These are phyloP conservation scores for Stegodyphus dumicola DNA, from an alignment of 1,140 invertebrate genomes.

Conservation along the genomic window DNA sequence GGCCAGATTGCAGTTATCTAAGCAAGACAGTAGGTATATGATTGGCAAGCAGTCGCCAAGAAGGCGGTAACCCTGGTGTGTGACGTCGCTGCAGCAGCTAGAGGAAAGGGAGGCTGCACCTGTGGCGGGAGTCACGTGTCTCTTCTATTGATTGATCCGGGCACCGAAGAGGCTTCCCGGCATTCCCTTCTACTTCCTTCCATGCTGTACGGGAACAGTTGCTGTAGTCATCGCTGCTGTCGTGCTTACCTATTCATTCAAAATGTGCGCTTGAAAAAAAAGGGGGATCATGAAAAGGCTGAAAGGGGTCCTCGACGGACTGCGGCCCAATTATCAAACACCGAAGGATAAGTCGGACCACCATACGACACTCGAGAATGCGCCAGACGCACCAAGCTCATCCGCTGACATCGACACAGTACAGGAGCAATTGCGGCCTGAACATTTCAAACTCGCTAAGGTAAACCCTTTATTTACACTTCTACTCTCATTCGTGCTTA, in stretches of 20 bases:
- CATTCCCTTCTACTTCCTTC: slow-evolving; percentile 34
- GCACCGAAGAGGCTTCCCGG: slow-evolving; percentile 21
- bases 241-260: not conserved
- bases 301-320: slow-evolving; percentile 86
- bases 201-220: not conserved
- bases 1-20: too few species aligned
- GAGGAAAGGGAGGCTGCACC: slow-evolving; percentile 45
- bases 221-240: not conserved
- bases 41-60: too few species aligned
- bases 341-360: slow-evolving; percentile 52
- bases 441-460: slow-evolving; percentile 91
- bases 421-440: slow-evolving; percentile 84
- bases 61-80: not conserved
- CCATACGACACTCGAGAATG: slow-evolving; percentile 41
- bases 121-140: slow-evolving; percentile 56
- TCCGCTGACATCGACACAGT: slow-evolving; percentile 69
- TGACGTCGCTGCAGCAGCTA: slow-evolving; percentile 26
- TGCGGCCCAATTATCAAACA: slow-evolving; percentile 81
- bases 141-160: slow-evolving; percentile 54
- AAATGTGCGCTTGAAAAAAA: slow-evolving; percentile 4
- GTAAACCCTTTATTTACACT: slow-evolving; percentile 69
- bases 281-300: slow-evolving; percentile 30
- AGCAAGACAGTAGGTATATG: too few species aligned
- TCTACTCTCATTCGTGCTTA: too few species aligned
- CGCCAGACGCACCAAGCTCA: slow-evolving; percentile 72